A percentile compares a stretch with the other conserved stretches of the same genome.
These are phyloP conservation scores for Archaeoteleia sp. DNA, from an alignment of 2,888 invertebrate genomes.

Conservation along the genomic window DNA sequence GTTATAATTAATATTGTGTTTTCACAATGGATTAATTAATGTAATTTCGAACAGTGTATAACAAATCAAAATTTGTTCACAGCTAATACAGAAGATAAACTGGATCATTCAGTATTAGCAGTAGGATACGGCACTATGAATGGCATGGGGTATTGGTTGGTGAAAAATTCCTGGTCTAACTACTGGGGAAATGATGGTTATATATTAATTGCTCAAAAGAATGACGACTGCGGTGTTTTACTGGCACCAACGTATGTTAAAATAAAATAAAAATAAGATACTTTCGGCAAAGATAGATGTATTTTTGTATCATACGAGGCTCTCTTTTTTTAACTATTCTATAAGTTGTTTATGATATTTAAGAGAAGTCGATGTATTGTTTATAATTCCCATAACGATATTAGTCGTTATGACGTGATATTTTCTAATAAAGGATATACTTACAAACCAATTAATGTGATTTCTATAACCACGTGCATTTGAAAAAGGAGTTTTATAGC, in stretches of 20 bases:
- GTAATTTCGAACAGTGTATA: too few species aligned
- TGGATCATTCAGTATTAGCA: conserved; percentile 95
- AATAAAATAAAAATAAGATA: conserved; percentile 50
- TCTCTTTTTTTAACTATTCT: conserved; percentile 15
- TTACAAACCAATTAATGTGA: too few species aligned
- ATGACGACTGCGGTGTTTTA: conserved; percentile 96
- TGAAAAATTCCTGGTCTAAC: conserved; percentile 98
- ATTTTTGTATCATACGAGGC: conserved; percentile 18
- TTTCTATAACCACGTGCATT: too few species aligned
- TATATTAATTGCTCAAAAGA: conserved; percentile 89
- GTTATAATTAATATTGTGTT: too few species aligned
- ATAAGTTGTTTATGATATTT: conserved; percentile 5
- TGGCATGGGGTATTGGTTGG: conserved; percentile 91
- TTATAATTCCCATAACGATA: too few species aligned
- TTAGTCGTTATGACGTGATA: too few species aligned
- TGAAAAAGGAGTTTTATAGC: too few species aligned
- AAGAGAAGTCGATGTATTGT: too few species aligned
- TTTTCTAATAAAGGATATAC: too few species aligned
- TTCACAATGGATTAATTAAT: conserved; percentile 3
- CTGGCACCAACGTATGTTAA: conserved; percentile 87
- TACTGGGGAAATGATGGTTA: conserved; percentile 98
- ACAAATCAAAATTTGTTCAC: conserved; percentile 73
- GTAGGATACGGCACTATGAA: conserved; percentile 92
- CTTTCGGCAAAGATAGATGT: too few species aligned
- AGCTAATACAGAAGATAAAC: conserved; percentile 84